phyloP scores from a whole-genome alignment of 1,140 invertebrate genomes.

The Papilio dardanus region DNA sequence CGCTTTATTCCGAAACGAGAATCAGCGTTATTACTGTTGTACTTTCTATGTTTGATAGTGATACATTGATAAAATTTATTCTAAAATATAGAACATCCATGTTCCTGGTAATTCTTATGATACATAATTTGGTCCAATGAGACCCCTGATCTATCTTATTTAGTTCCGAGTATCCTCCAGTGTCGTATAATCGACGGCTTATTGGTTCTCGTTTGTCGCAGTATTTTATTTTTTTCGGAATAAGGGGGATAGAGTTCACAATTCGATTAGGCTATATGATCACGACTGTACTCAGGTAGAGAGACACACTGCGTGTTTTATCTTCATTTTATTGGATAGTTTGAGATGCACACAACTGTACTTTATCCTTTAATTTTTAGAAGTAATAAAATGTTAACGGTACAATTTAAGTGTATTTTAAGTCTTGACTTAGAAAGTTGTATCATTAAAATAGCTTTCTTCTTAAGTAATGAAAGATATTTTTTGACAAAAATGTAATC shows the following conservation, averaged over 20 bases:
- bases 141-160: too few species aligned
- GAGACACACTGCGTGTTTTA: slow-evolving; percentile 43
- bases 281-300: slow-evolving; percentile 37
- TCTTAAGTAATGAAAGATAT: not conserved
- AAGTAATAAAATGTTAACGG: slow-evolving; percentile 5
- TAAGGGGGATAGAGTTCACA: slow-evolving; percentile 8
- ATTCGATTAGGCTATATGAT: not conserved
- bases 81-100: too few species aligned
- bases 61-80: too few species aligned
- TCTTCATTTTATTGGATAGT: slow-evolving; percentile 31
- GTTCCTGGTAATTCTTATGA: too few species aligned
- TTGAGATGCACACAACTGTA: slow-evolving; percentile 10
- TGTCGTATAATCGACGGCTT: too few species aligned
- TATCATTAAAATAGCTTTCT: not conserved
- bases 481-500: not conserved
- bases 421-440: slow-evolving; percentile 4
- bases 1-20: too few species aligned
- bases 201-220: too few species aligned
- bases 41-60: too few species aligned
- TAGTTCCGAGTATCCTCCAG: too few species aligned
- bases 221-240: too few species aligned
- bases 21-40: too few species aligned
- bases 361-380: slow-evolving; percentile 22
- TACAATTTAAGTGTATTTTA: slow-evolving; percentile 19
- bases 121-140: too few species aligned